phyloP scores from a whole-genome alignment of 2,113 vertebrate genomes.

The Parus major region DNA sequence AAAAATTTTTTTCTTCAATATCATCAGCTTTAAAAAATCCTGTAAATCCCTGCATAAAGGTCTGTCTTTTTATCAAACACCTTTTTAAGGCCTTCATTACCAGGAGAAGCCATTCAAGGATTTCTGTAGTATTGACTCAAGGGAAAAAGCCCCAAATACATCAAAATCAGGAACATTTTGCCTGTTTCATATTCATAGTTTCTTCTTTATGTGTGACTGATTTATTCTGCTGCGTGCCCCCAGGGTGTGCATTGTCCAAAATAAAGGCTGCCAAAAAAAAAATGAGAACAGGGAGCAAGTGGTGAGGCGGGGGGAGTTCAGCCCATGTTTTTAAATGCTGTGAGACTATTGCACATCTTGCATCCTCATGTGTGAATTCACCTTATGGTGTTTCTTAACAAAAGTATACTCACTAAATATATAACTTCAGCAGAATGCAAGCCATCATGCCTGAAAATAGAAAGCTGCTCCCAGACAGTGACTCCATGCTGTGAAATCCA shows the following conservation, averaged over 20 bases:
- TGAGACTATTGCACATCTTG: not conserved
- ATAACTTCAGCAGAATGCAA: not conserved
- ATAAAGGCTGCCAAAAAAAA: constrained; percentile 59
- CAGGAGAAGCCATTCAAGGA: constrained; percentile 15
- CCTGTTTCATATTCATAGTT: constrained; percentile 63
- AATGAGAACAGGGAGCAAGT: not conserved
- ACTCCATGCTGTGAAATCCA: not conserved
- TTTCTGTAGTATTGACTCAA: constrained; percentile 46
- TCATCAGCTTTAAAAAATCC: not conserved
- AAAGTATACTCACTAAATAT: not conserved
- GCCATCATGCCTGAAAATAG: not conserved
- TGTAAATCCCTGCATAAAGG: constrained; percentile 26
- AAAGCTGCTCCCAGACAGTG: constrained; percentile 4
- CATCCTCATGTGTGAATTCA: constrained; percentile 15
- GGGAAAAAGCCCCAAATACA: constrained; percentile 35
- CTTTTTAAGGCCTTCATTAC: constrained; percentile 54
- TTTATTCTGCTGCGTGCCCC: constrained; percentile 43
- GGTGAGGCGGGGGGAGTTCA: not conserved
- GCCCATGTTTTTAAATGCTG: not conserved
- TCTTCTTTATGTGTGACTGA: constrained; percentile 59
- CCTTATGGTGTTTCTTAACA: not conserved
- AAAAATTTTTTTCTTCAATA: constrained; percentile 28
- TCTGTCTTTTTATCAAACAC: constrained; percentile 37
- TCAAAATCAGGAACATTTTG: constrained; percentile 8
- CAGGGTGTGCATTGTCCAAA: constrained; percentile 63